Evolutionary conservation across 2,113 vertebrate species (phyloP), one percentile per base, ranked within the genome.

Genomic region (Limnothrissa miodon): DNA sequence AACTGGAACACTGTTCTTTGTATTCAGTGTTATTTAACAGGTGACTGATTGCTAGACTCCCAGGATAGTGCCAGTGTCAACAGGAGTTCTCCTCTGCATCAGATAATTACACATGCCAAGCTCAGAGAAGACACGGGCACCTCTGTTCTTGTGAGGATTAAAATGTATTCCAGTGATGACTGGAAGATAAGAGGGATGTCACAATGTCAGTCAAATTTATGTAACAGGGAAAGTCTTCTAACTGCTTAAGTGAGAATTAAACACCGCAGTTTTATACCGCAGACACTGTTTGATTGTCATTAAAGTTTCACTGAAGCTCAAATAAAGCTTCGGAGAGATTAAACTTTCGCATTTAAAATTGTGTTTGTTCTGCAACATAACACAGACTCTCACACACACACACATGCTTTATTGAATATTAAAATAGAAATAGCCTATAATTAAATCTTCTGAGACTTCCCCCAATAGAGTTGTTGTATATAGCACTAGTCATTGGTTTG

Each of bases 371-470:
- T 59, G 56, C 6, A 56, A 53, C 78, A 51, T 45, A 56, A 56
- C 59, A 79, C 80, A 39, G 25, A 19, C 46, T 78, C 78, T 45
- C 17, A 74, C 81, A 80, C 39, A 8, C 79, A 19, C 78, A 81
- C 46, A 36, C 56, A 51, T 46, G 17, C 84, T 62, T 84, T 74
- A 79, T 39, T 86, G 83, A 87, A 82, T 89, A 93, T 90, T 89
- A 86, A 82, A 87, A 85, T 90, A 90, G 91, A 92, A 92, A 88
- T 80, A 89, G 86, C n/a, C n/a, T n/a, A n/a, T n/a, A n/a, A n/a
- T n/a, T n/a, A n/a, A n/a, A 87, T 91, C 92, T 90, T 74, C 66
- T 74, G 66, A 74, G 36, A 33, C 33, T 74, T 29, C 25, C 15
- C 66, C 29, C 66, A 70, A 33, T 36, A 5, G 4, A 74, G 66